Percentiles rank a stretch among this genome's conserved stretches.
These are phyloP conservation scores for Prosopocoilus inquinatus DNA, from an alignment of 2,888 invertebrate species.

Conservation along the genomic window DNA sequence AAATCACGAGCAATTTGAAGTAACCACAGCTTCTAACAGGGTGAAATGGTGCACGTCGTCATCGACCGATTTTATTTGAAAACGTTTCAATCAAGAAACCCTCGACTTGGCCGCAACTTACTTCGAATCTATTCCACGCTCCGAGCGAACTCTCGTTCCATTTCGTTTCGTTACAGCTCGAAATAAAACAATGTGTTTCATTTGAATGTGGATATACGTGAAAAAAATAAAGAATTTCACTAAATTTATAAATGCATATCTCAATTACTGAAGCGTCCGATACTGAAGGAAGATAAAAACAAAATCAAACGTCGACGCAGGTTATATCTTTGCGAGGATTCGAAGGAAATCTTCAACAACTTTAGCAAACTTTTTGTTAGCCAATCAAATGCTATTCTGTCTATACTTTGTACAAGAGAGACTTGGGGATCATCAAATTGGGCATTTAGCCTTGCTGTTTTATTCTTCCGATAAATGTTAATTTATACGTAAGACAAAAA, in stretches of 20 bases:
- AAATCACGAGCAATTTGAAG: slow-evolving; percentile 32
- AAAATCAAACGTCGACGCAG: background rate
- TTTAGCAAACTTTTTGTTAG: slow-evolving; percentile 50
- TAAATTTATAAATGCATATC: background rate
- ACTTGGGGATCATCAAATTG: slow-evolving; percentile 19
- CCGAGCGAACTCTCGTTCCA: slow-evolving; percentile 8
- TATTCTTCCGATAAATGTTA: slow-evolving; percentile 9
- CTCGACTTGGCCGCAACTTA: slow-evolving; percentile 50
- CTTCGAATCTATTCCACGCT: slow-evolving; percentile 25
- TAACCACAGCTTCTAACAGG: slow-evolving; percentile 42
- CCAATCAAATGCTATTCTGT: slow-evolving; percentile 52
- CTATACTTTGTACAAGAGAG: slow-evolving; percentile 47
- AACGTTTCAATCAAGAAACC: slow-evolving; percentile 50
- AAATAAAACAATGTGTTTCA: background rate
- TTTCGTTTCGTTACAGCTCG: background rate
- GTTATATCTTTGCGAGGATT: slow-evolving; percentile 14
- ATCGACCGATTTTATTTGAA: slow-evolving; percentile 52
- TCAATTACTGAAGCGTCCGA: background rate
- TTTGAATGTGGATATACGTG: too few species aligned
- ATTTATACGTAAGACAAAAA: background rate
- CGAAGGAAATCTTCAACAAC: slow-evolving; percentile 45
- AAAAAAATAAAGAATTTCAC: too few species aligned
- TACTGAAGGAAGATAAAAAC: background rate
- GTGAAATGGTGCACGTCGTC: slow-evolving; percentile 47
- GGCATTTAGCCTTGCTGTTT: slow-evolving; percentile 18